Evolutionary conservation across 2,888 invertebrate genomes (phyloP).

Genomic region (Amphipyra tragopoginis): DNA sequence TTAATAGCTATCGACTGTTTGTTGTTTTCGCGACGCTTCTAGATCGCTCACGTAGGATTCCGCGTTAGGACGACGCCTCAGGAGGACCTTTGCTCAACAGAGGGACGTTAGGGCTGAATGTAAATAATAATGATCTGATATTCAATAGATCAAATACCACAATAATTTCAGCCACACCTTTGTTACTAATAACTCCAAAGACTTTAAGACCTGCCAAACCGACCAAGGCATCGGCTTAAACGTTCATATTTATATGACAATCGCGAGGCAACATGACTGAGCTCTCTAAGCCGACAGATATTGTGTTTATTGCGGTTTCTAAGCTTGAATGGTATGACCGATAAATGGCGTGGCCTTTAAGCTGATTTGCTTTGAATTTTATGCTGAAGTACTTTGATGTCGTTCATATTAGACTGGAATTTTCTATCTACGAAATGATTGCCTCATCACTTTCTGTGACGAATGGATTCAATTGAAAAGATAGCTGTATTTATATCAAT

Average conservation of each 20-base stretch:
- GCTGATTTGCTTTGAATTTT: slow-evolving; percentile 12
- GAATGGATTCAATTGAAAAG: not conserved
- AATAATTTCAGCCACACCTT: not conserved
- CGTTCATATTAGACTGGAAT: not conserved
- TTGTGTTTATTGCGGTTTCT: slow-evolving; percentile 33
- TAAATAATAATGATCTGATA: too few relatives aligned
- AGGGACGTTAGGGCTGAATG: too few relatives aligned
- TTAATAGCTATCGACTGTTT: too few relatives aligned
- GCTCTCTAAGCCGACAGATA: slow-evolving; percentile 23
- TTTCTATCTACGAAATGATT: slow-evolving; percentile 7
- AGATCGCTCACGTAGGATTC: too few relatives aligned
- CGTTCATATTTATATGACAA: slow-evolving; percentile 9
- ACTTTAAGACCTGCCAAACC: not conserved
- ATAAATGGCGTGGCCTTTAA: slow-evolving; percentile 32
- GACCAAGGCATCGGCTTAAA: not conserved
- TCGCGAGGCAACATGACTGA: slow-evolving; percentile 5
- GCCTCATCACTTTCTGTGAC: slow-evolving; percentile 7
- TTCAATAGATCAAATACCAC: too few relatives aligned
- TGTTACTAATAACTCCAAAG: not conserved
- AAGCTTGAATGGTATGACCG: slow-evolving; percentile 29
- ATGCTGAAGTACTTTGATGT: too few relatives aligned
- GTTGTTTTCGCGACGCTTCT: too few relatives aligned
- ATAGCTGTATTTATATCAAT: too few relatives aligned
- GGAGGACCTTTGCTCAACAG: too few relatives aligned
- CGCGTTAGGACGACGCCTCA: too few relatives aligned